Conservation (phyloP, 2,888 invertebrate species). For the Hanleya hanleyi region DNA sequence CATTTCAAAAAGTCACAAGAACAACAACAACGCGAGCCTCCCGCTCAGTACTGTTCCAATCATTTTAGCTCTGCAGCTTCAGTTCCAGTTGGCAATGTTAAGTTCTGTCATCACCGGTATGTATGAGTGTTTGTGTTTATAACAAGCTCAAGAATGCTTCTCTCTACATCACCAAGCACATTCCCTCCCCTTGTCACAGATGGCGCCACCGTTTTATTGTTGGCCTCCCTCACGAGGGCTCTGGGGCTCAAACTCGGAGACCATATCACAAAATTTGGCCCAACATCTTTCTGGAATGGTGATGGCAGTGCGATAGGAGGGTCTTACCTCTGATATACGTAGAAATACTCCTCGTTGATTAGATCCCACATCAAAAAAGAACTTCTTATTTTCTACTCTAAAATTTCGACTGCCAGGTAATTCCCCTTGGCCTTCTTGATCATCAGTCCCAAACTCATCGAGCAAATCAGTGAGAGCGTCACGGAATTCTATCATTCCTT, state of each 20-base stretch:
- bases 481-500: conserved; percentile 99
- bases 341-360: conserved; percentile 99
- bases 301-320: conserved; percentile 98
- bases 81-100: conserved; percentile 2
- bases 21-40: too few species aligned
- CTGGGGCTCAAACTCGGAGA: conserved; percentile 89
- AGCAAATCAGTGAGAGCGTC: conserved; percentile 92
- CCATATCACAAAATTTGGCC: conserved; percentile 97
- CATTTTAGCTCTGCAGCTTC: too few species aligned
- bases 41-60: too few species aligned
- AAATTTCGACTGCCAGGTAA: conserved; percentile 77
- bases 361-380: conserved; percentile 99
- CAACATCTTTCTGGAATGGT: conserved; percentile 99
- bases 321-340: conserved; percentile 99
- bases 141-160: background rate
- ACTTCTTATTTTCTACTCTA: conserved; percentile 99
- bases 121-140: conserved; percentile 15
- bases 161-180: conserved; percentile 55
- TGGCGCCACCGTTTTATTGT: conserved; percentile 25
- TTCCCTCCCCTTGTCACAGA: conserved; percentile 48
- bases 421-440: conserved; percentile 80
- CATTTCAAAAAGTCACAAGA: too few species aligned
- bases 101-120: background rate
- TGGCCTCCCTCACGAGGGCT: conserved; percentile 24
- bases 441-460: conserved; percentile 72